phyloP scores from a whole-genome alignment of 2,113 vertebrate species.

The Rallus limicola region DNA sequence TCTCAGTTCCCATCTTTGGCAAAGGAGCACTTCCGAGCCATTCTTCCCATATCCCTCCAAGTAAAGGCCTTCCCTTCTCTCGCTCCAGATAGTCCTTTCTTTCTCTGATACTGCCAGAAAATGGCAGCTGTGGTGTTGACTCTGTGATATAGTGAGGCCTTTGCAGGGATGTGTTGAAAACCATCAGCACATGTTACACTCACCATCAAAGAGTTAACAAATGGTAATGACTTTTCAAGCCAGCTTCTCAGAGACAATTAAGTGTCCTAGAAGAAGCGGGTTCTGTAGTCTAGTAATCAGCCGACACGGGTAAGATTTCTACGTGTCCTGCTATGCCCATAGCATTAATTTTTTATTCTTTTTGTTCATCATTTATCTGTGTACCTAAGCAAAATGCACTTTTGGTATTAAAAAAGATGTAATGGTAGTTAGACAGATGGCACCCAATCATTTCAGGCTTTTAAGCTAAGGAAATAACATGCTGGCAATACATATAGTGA shows the following conservation, averaged over 20 bases:
- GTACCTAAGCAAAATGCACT: slow-evolving; percentile 37
- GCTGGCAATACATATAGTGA: slow-evolving; percentile 59
- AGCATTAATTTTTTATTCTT: slow-evolving; percentile 22
- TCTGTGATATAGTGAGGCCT: not conserved
- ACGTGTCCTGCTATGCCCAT: not conserved
- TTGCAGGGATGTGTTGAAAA: not conserved
- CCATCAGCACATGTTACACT: not conserved
- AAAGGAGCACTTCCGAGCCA: not conserved
- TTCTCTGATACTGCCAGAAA: not conserved
- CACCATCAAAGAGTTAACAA: not conserved
- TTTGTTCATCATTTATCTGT: not conserved
- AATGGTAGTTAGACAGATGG: slow-evolving; percentile 52
- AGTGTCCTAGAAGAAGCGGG: not conserved
- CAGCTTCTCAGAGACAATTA: not conserved
- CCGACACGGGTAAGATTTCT: not conserved
- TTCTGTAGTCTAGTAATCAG: not conserved
- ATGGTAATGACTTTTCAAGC: not conserved
- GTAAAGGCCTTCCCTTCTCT: not conserved
- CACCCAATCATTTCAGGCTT: slow-evolving; percentile 39
- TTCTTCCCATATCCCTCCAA: not conserved
- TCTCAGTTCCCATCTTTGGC: not conserved
- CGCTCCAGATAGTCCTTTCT: not conserved
- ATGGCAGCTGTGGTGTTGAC: not conserved
- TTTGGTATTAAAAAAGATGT: slow-evolving; percentile 34
- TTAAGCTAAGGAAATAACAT: slow-evolving; percentile 53